Base-by-base conservation (phyloP, 2,113 vertebrate species). In the Sprattus sprattus region DNA sequence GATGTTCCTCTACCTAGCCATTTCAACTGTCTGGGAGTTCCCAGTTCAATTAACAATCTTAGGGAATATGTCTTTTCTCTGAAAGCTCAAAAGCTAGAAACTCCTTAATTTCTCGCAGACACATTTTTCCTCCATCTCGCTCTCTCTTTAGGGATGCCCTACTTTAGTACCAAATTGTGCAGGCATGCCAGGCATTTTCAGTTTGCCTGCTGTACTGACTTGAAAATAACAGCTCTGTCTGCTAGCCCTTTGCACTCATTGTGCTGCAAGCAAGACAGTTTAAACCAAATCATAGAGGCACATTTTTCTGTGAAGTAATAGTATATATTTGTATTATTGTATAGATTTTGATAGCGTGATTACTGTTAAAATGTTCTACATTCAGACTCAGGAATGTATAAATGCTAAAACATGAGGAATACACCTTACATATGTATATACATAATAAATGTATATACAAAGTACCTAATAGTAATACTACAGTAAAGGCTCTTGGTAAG, bases 11-110 rank as follows among this genome's bases (percentile, higher is more conserved):
- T 82, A 47, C 47, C 52, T 57, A 16, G 15, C 1, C 52, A 81
- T 5, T 84, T 88, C 84, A 88, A 28, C 20, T 80, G 84, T 89
- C 85, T 88, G 85, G 54, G 88, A 57, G 13, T 52, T 25, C 81
- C 11, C 45, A 28, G 64, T 67, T 13, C 25, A 10, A 6, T 39
- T 67, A 25, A 25, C 11, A 28, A 25, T 67, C 64, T 67, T 60
- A 3, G 11, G 13, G n/a, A n/a, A n/a, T n/a, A n/a, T 2, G 13
- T 6, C 25, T 67, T 8, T 28, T 28, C 64, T 67, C n/a, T 10
- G 1, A 67, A 25, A 67, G 25, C 64, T 67, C 8, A 25, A 39
- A 39, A 39, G 39, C 39, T 39, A 39, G 39, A 39, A 39, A 28
- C n/a, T 67, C 25, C 25, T 67, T 25, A 67, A 67, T 67, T 67